Base-by-base conservation (phyloP, 1,140 invertebrate species). In the Drosophila lini region DNA sequence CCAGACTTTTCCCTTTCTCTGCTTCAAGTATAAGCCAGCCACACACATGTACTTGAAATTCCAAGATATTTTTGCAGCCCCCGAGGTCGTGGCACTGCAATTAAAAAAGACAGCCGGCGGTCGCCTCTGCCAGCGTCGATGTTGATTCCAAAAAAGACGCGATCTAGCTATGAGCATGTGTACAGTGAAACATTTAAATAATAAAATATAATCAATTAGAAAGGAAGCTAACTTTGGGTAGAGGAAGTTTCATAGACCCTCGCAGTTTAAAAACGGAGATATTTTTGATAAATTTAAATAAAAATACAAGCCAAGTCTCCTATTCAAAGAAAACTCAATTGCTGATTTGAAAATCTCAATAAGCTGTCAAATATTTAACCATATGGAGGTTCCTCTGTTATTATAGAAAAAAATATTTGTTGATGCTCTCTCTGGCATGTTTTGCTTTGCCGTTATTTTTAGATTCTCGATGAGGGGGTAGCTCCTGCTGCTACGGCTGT, bases 41-140 rank as follows among this genome's bases (percentile, higher is more conserved):
- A 56, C 62, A 78, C 69, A 82, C 60, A 75, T 83, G 83, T 83
- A 89, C 83, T 89, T 86, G 84, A 86, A 86, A 89, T 86, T 86
- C 83, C 83, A 80, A 86, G 83, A 89, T 88, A 83, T 86, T 86
- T 86, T 86, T 52, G 83, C 79, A 85, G 82, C 63, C 79, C 58
- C 61, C 83, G 80, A 86, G 84, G 80, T 89, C 83, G 62, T 70
- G 83, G 83, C 80, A 80, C 76, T 88, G 83, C 83, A 86, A 86
- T 86, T 86, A 88, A 88, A 69, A 83, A 88, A 88, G 84, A 88
- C 84, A 83, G 71, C 71, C 80, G 80, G 68, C 71, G 73, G 80
- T 73, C 77, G 68, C 53, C 59, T 59, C 58, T 50, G 13, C 36
- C 68, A 71, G 41, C 53, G 47, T 50, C 61, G 61, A 75, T 74